These are phyloP conservation scores for Rhodeus uyekii DNA, from an alignment of 2,797 vertebrate species.

Conservation along the genomic window DNA sequence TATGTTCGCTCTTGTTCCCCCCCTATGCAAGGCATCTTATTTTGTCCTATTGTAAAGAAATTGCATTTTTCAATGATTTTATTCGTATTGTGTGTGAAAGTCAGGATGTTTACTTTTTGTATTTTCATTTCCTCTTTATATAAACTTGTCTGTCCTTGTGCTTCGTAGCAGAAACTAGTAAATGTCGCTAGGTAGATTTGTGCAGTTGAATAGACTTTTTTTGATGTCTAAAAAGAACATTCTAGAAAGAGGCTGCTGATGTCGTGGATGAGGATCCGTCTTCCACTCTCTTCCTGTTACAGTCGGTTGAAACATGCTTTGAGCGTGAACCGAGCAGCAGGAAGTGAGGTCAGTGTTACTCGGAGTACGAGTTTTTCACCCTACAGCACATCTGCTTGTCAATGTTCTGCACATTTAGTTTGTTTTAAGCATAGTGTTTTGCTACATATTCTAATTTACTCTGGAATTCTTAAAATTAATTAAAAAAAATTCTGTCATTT, in stretches of 20 bases:
- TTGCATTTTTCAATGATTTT: conserved; percentile 72
- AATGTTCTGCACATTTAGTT: background rate
- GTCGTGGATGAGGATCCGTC: conserved; percentile 47
- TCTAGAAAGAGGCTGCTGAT: conserved; percentile 47
- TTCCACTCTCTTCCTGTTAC: conserved; percentile 37
- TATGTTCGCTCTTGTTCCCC: conserved; percentile 65
- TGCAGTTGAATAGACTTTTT: conserved; percentile 38
- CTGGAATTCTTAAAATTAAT: background rate
- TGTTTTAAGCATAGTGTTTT: conserved; percentile 20
- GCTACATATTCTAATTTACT: conserved; percentile 25
- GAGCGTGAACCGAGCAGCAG: conserved; percentile 45
- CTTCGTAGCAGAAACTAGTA: conserved; percentile 53
- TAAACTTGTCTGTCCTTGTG: conserved; percentile 58
- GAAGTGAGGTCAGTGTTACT: conserved; percentile 51
- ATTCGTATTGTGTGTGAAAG: conserved; percentile 75
- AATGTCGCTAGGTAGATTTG: conserved; percentile 41
- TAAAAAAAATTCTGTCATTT: conserved; percentile 12
- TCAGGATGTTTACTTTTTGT: conserved; percentile 84
- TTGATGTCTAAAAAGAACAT: conserved; percentile 28
- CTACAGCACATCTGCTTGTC: background rate
- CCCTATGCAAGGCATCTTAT: conserved; percentile 79
- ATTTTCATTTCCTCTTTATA: conserved; percentile 57
- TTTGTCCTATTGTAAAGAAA: conserved; percentile 84
- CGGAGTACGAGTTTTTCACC: background rate
- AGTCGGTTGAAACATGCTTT: conserved; percentile 41